These are phyloP conservation scores for Elanoides forficatus DNA, from an alignment of 2,113 vertebrate species.

Conservation along the genomic window DNA sequence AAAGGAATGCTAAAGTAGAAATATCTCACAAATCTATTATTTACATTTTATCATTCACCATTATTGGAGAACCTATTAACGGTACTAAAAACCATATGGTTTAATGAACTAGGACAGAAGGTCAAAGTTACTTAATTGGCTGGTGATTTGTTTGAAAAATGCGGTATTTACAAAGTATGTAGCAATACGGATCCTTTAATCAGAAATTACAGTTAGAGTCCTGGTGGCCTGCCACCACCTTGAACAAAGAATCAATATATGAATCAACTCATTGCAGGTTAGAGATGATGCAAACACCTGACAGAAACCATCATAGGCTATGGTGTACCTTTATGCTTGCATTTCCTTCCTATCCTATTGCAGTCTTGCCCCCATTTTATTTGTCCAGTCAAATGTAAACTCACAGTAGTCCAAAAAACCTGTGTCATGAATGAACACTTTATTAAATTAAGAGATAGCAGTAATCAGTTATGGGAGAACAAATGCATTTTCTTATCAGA, in stretches of 20 bases:
- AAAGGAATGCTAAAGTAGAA: not conserved
- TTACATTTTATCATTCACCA: not conserved
- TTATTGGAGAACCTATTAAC: not conserved
- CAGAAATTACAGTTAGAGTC: not conserved
- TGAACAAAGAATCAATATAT: not conserved
- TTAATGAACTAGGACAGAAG: not conserved
- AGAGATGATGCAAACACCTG: not conserved
- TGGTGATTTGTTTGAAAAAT: not conserved
- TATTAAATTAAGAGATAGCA: not conserved
- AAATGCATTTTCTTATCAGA: not conserved
- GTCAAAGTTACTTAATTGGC: not conserved
- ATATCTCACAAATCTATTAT: not conserved
- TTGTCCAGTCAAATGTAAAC: not conserved
- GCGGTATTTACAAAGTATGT: not conserved
- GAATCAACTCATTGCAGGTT: not conserved
- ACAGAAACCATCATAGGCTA: not conserved
- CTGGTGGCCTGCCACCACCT: not conserved
- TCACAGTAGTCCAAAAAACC: not conserved
- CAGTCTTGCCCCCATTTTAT: not conserved
- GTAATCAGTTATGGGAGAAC: not conserved
- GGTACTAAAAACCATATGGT: not conserved
- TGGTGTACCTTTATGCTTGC: not conserved
- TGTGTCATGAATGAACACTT: not conserved
- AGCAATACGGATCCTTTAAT: not conserved
- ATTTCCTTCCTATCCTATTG: not conserved